Evolutionary conservation across 2,888 invertebrate species (phyloP).

Genomic region (Volucella inflata): DNA sequence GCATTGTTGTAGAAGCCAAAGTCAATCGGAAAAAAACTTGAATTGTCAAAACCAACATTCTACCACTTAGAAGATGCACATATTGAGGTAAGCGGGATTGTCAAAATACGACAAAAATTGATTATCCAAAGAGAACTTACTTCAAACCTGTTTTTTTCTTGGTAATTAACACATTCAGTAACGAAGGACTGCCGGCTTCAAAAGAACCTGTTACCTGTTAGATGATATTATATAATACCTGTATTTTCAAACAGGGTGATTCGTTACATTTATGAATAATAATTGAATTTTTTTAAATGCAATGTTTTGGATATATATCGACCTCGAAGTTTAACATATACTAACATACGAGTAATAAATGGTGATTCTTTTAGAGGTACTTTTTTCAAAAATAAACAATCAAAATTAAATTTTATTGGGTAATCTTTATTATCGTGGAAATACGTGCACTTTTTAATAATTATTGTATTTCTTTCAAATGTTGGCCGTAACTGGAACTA

Average conservation of each 20-base stretch:
- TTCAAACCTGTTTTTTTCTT: not conserved
- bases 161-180: slow-evolving; percentile 1
- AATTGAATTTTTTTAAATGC: not conserved
- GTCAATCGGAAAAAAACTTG: not conserved
- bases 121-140: not conserved
- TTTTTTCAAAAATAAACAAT: too few relatives aligned
- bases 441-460: too few relatives aligned
- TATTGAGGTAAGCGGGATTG: not conserved
- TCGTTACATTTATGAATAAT: too few relatives aligned
- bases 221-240: slow-evolving; percentile 7
- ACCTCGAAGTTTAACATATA: too few relatives aligned
- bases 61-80: slow-evolving; percentile 6
- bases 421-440: too few relatives aligned
- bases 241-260: slow-evolving; percentile 4
- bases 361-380: too few relatives aligned
- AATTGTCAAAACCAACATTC: slow-evolving; percentile 15
- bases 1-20: not conserved
- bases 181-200: slow-evolving; percentile 8
- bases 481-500: too few relatives aligned
- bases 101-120: slow-evolving; percentile 1
- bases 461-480: too few relatives aligned
- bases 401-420: too few relatives aligned
- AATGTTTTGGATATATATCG: not conserved
- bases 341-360: too few relatives aligned
- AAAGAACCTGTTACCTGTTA: slow-evolving; percentile 4